phyloP scores from a whole-genome alignment of 2,113 vertebrate species.

The Pseudorhombus dupliciocellatus region DNA sequence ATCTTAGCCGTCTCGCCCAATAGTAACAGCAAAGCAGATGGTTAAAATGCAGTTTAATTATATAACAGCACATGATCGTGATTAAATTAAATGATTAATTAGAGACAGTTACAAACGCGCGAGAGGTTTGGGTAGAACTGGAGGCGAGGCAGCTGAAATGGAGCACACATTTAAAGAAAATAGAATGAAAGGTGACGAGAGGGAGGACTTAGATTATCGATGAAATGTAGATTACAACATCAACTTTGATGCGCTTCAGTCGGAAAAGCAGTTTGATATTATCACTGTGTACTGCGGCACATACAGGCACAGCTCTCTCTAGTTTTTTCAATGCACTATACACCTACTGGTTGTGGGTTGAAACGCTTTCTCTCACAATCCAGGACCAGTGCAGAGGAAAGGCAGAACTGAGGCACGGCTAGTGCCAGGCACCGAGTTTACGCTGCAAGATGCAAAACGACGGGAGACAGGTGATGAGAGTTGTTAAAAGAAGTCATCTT shows the following conservation, averaged over 20 bases:
- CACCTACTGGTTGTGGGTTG: slow-evolving; percentile 65
- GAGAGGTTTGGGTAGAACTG: slow-evolving; percentile 18
- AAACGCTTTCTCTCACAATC: slow-evolving; percentile 59
- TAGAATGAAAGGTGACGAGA: slow-evolving; percentile 53
- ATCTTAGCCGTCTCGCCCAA: slow-evolving; percentile 19
- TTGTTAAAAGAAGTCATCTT: slow-evolving; percentile 90
- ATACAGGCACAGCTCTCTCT: slow-evolving; percentile 36
- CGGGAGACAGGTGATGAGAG: slow-evolving; percentile 76
- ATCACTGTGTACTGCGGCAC: slow-evolving; percentile 46
- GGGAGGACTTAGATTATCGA: slow-evolving; percentile 68
- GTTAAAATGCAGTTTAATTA: slow-evolving; percentile 16
- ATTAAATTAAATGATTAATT: slow-evolving; percentile 18
- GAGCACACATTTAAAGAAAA: slow-evolving; percentile 30
- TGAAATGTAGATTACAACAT: slow-evolving; percentile 71
- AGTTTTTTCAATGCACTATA: slow-evolving; percentile 40
- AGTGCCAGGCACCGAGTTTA: slow-evolving; percentile 50
- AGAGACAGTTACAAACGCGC: slow-evolving; percentile 32
- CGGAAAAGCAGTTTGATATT: slow-evolving; percentile 76
- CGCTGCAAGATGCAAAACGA: slow-evolving; percentile 47
- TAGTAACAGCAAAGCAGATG: slow-evolving; percentile 28
- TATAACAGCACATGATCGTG: slow-evolving; percentile 16
- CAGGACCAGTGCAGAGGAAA: slow-evolving; percentile 67
- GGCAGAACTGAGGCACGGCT: slow-evolving; percentile 59
- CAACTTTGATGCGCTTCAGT: slow-evolving; percentile 76
- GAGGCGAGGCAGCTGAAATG: slow-evolving; percentile 36